phyloP scores from a whole-genome alignment of 53 echinoderm and acorn worm species.

The Actinopyga echinites region DNA sequence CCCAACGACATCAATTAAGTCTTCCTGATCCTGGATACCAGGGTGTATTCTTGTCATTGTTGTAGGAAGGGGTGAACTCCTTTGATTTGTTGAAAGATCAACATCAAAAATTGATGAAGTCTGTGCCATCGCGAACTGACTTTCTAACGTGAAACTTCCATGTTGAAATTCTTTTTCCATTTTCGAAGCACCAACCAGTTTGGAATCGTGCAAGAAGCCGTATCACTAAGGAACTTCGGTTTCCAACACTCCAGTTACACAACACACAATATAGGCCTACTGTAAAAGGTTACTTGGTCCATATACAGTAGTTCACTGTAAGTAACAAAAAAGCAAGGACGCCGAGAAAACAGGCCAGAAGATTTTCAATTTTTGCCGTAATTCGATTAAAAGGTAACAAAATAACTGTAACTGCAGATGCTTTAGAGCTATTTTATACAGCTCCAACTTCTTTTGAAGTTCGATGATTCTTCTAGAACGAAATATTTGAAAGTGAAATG shows the following conservation, averaged over 20 bases:
- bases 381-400: background rate
- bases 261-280: too few species aligned
- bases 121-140: constrained; percentile 41
- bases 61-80: constrained; percentile 7
- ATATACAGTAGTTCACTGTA: too few species aligned
- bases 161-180: constrained; percentile 32
- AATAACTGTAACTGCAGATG: background rate
- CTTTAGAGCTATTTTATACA: background rate
- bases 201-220: background rate
- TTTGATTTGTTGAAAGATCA: constrained; percentile 29
- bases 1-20: constrained; percentile 82
- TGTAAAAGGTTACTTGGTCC: too few species aligned
- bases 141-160: constrained; percentile 32
- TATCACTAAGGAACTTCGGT: background rate
- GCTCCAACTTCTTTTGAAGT: too few species aligned
- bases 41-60: constrained; percentile 42
- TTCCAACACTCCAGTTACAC: too few species aligned
- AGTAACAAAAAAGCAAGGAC: too few species aligned
- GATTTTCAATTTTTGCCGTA: background rate
- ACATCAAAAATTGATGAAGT: constrained; percentile 47
- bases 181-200: background rate
- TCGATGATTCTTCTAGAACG: background rate
- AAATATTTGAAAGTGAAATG: constrained; percentile 2
- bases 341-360: too few species aligned
- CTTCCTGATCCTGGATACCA: constrained; percentile 51